Percentiles rank a stretch among this genome's conserved stretches.
These are phyloP conservation scores for Leptopilina boulardi DNA, from an alignment of 1,140 invertebrate species.

Conservation along the genomic window DNA sequence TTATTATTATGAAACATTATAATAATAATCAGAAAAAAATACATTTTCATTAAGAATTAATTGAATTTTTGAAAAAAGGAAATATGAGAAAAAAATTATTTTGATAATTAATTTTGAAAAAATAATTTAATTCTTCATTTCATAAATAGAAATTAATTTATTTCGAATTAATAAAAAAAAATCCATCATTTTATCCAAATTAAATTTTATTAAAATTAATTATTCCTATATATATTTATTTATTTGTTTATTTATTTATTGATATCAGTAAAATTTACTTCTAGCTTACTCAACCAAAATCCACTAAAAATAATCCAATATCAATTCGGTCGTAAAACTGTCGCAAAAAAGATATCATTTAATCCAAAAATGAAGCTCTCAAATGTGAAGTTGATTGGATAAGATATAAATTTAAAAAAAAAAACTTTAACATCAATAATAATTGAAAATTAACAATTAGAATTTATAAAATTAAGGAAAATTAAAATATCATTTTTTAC, in stretches of 20 bases:
- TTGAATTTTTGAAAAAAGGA: no score
- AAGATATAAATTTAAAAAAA: neutral
- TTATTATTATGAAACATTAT: neutral
- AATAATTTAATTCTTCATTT: neutral
- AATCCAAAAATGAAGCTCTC: neutral
- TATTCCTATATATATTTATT: no score
- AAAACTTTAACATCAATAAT: neutral
- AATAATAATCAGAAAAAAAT: neutral
- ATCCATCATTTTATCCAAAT: no score
- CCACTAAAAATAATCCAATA: neutral
- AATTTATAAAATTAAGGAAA: neutral
- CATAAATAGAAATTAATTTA: no score
- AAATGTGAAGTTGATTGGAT: constrained; percentile 12
- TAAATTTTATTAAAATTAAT: no score
- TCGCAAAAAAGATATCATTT: neutral
- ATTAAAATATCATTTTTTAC: neutral
- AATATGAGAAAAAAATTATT: neutral
- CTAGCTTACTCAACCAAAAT: neutral
- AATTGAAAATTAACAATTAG: neutral
- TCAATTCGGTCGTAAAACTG: neutral
- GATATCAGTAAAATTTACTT: neutral
- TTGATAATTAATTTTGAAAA: neutral
- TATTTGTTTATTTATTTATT: no score
- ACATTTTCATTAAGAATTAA: neutral
- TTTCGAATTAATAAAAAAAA: no score